These are phyloP conservation scores for Chironomus tentans DNA, from an alignment of 2,888 invertebrate genomes.

Conservation along the genomic window DNA sequence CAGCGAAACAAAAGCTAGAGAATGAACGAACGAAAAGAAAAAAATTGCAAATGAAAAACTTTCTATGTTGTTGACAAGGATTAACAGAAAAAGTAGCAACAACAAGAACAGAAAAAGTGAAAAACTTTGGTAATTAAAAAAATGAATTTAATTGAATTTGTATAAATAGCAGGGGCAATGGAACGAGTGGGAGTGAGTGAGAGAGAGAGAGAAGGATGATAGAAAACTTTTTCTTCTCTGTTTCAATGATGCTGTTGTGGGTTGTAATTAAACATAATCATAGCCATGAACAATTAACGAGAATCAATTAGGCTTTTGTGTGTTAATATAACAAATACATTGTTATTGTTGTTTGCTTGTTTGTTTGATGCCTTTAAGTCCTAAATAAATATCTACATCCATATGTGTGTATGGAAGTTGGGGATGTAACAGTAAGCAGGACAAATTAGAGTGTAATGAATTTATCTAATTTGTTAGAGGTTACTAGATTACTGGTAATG, in stretches of 20 bases:
- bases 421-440: too few relatives aligned
- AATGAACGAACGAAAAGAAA: neutral
- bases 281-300: neutral
- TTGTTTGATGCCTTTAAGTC: neutral
- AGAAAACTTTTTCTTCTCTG: neutral
- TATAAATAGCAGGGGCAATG: neutral
- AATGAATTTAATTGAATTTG: conserved; percentile 3
- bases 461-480: too few relatives aligned
- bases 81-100: neutral
- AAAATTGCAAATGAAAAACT: conserved; percentile 2
- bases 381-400: neutral
- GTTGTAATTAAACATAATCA: neutral
- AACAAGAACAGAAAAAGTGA: neutral
- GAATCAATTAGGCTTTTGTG: neutral
- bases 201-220: neutral
- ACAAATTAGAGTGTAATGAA: too few relatives aligned
- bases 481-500: too few relatives aligned
- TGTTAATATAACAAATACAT: neutral
- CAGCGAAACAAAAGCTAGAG: too few relatives aligned
- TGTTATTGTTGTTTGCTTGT: neutral
- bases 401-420: too few relatives aligned
- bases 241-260: neutral
- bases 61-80: conserved; percentile 4
- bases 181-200: neutral
- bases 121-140: conserved; percentile 7